phyloP scores from a whole-genome alignment of 2,888 invertebrate genomes.

The Coremacera marginata region DNA sequence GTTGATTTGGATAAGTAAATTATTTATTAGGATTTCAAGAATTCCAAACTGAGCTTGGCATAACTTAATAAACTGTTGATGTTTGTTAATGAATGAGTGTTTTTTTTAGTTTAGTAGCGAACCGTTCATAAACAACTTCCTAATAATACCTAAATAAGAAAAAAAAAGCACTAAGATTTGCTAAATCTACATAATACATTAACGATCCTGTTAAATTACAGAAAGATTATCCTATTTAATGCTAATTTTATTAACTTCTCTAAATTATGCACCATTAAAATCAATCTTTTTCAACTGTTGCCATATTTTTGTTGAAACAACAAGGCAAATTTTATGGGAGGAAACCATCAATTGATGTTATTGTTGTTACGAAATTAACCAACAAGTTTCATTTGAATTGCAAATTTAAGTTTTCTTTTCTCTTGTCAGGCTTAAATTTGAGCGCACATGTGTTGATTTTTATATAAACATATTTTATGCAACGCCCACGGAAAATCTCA shows the following conservation, averaged over 20 bases:
- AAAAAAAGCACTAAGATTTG: background rate
- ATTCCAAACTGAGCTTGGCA: too few relatives aligned
- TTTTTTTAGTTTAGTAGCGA: background rate
- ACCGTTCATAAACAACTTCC: background rate
- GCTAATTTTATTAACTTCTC: conserved; percentile 15
- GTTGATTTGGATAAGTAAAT: too few relatives aligned
- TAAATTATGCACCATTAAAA: conserved; percentile 20
- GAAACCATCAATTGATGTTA: background rate
- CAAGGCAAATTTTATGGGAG: background rate
- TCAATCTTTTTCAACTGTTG: conserved; percentile 3
- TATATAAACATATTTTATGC: background rate
- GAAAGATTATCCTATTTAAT: conserved; percentile 21
- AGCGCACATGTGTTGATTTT: conserved; percentile 21
- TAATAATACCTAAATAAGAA: background rate
- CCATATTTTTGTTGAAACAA: background rate
- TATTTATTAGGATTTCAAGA: too few relatives aligned
- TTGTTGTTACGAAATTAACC: background rate
- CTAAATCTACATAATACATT: background rate
- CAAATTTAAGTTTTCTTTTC: conserved; percentile 9
- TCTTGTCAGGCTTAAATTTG: background rate
- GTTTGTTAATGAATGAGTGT: too few relatives aligned
- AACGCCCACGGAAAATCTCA: background rate
- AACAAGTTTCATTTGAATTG: background rate
- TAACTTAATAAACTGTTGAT: too few relatives aligned
- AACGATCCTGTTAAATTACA: background rate